These are phyloP conservation scores for Drosophila cracens DNA, from an alignment of 2,888 invertebrate species.

Conservation along the genomic window DNA sequence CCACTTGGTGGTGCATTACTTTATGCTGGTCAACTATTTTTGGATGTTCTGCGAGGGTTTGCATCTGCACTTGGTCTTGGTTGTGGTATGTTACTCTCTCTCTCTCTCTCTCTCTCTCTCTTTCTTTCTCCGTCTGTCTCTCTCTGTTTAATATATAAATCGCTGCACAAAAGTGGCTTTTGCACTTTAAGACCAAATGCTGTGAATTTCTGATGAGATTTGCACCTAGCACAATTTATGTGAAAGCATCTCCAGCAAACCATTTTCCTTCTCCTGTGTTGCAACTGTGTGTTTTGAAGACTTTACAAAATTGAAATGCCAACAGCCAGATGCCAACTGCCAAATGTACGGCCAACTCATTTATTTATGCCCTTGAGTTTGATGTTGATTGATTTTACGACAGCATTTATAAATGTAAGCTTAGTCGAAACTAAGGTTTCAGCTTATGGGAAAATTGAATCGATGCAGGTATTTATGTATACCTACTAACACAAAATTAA, in stretches of 20 bases:
- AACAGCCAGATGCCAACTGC: slow-evolving; percentile 7
- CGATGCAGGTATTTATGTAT: background rate
- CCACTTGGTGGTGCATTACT: slow-evolving; percentile 89
- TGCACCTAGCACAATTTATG: slow-evolving; percentile 52
- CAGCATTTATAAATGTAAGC: background rate
- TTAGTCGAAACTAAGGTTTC: background rate
- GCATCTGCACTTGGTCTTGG: slow-evolving; percentile 90
- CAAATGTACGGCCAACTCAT: background rate
- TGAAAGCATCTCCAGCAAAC: slow-evolving; percentile 37
- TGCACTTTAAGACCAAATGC: slow-evolving; percentile 29
- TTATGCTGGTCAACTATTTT: slow-evolving; percentile 91
- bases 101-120: background rate
- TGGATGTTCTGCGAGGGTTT: slow-evolving; percentile 95
- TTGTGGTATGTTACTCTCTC: slow-evolving; percentile 86
- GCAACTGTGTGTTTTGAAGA: slow-evolving; percentile 7
- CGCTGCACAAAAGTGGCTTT: slow-evolving; percentile 47
- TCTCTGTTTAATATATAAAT: slow-evolving; percentile 47
- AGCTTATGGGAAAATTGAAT: background rate
- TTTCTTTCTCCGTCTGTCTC: background rate
- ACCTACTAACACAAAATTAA: background rate
- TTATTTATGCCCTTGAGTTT: background rate
- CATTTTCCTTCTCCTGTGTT: slow-evolving; percentile 6
- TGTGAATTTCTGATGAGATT: slow-evolving; percentile 58
- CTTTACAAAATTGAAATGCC: slow-evolving; percentile 40
- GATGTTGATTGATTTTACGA: slow-evolving; percentile 5